Evolutionary conservation across 2,888 invertebrate genomes (phyloP), one percentile per base, ranked within the genome.

Genomic region (Ormyrus labotus): DNA sequence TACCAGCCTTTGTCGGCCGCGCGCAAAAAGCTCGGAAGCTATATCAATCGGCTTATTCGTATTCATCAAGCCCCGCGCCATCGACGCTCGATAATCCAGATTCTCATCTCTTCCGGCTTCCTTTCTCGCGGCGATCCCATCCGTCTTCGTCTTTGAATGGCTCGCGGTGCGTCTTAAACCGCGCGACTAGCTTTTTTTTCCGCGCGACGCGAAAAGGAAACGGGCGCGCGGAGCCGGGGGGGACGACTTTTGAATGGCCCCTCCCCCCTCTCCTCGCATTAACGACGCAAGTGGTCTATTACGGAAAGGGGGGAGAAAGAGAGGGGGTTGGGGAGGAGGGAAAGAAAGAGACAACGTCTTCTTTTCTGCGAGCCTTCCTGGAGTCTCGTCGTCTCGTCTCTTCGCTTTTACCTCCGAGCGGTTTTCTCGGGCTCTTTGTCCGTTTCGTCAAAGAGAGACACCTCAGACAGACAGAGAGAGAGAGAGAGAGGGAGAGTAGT

Each of bases 211-310:
- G 7, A 9, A 69, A 19, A 75, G 67, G 80, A 81, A 74, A 19
- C 19, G 19, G 1, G 19, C 19, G 13, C 19, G 19, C 19, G 19
- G 19, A 19, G 19, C 19, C 19, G 67, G 80, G 7, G 4, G 78
- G 75, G 78, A 81, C 81, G 83, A 85, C 83, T 85, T 85, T 84
- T 84, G 81, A 87, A 86, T 85, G 83, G 79, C 82, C 83, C 55
- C 55, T 10, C 60, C n/a, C 19, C 53, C 47, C 57, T 6, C 6
- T 5, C 78, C 64, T 75, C 82, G 83, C 83, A 85, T 87, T 85
- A 85, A 85, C 81, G 84, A 84, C 85, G 85, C 86, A 85, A 87
- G 87, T 85, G 86, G 85, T 84, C 87, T 85, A 87, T 87, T 87
- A 87, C 83, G 69, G 19, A 19, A 19, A 19, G 19, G 19, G 19